Evolutionary conservation across 2,113 vertebrate genomes (phyloP).

Genomic region (Menura novaehollandiae): DNA sequence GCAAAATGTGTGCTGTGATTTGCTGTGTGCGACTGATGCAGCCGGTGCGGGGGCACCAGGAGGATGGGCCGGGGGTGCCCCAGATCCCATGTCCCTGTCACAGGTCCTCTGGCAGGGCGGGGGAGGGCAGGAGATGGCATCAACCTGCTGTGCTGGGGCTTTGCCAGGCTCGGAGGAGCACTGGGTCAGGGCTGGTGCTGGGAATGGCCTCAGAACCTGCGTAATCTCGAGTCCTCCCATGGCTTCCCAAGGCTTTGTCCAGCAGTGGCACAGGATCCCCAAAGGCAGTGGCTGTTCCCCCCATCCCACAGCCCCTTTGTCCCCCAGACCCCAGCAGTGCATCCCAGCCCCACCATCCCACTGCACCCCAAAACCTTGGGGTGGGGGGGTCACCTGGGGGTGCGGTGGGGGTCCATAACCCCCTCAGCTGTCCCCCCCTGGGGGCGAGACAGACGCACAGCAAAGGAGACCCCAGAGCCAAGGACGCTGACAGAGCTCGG

Average conservation of each 20-base stretch:
- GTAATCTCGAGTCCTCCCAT: rapidly evolving
- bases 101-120: background rate
- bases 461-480: conserved; percentile 29
- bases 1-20: background rate
- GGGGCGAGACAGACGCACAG: background rate
- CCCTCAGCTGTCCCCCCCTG: background rate
- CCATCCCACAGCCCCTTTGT: background rate
- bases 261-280: background rate
- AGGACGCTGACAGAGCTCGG: conserved; percentile 68
- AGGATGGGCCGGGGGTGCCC: background rate
- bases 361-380: background rate
- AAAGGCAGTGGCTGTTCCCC: background rate
- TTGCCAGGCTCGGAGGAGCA: background rate
- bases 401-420: background rate
- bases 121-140: background rate
- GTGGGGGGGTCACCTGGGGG: background rate
- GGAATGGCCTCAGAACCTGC: background rate
- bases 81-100: rapidly evolving
- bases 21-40: rapidly evolving
- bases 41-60: rapidly evolving
- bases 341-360: rapidly evolving
- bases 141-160: rapidly evolving
- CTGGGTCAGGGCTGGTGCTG: background rate
- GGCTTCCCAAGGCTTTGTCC: background rate
- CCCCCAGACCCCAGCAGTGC: background rate